A percentile compares a stretch with the other conserved stretches of the same genome.
phyloP scores from a whole-genome alignment of 2,113 vertebrate species.

The Aphelocoma coerulescens region DNA sequence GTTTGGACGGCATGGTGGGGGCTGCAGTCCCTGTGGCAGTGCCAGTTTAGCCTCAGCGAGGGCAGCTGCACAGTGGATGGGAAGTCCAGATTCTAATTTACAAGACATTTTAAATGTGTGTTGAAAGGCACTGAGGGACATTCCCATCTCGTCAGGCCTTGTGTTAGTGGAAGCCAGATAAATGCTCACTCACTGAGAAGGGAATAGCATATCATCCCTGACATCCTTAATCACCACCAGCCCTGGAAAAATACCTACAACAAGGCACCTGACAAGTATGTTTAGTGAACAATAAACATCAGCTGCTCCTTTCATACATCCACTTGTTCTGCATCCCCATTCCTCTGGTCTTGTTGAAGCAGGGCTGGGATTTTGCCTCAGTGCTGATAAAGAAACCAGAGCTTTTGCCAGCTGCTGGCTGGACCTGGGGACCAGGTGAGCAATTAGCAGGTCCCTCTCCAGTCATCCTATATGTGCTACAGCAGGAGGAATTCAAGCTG shows the following conservation, averaged over 20 bases:
- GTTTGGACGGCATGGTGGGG: background rate
- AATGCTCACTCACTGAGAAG: background rate
- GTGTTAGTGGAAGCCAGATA: background rate
- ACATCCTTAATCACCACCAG: background rate
- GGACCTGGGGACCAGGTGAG: background rate
- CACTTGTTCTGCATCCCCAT: background rate
- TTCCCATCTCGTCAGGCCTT: background rate
- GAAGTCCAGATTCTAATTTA: background rate
- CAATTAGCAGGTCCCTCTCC: background rate
- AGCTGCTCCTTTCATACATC: background rate
- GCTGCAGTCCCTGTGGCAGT: background rate
- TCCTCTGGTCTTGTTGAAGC: background rate
- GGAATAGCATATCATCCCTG: background rate
- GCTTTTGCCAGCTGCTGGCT: background rate
- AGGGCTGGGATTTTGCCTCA: background rate
- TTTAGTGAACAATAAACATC: background rate
- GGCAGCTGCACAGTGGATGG: background rate
- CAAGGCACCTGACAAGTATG: background rate
- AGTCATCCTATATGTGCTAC: background rate
- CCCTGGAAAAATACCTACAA: background rate
- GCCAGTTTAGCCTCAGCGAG: background rate
- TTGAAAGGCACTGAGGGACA: conserved; percentile 36
- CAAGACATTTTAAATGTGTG: background rate
- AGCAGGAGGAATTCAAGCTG: background rate
- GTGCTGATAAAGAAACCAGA: background rate